Percentiles rank a stretch among this genome's conserved stretches.
Conservation (phyloP, 2,113 vertebrate species). For the Antigone vipio region DNA sequence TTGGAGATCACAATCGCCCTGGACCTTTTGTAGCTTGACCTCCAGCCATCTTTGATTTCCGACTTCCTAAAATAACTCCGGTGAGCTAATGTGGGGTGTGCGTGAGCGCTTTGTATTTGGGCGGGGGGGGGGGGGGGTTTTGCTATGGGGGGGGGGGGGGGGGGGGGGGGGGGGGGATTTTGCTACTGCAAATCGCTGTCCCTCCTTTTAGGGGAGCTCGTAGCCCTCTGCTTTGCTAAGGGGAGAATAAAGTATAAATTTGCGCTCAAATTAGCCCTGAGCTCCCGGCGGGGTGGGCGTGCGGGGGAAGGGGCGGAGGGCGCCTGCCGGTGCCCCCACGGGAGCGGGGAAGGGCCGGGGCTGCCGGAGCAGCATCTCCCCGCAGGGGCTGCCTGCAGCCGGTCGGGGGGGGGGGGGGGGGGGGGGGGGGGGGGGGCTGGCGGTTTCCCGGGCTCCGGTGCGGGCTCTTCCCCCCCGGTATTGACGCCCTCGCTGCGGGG, state of each 20-base stretch:
- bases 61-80: constrained; percentile 82
- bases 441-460: not conserved
- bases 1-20: constrained; percentile 69
- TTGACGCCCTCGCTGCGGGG: not conserved
- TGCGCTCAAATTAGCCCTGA: fast-evolving
- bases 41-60: constrained; percentile 87
- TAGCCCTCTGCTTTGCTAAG: fast-evolving
- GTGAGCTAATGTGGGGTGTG: constrained; percentile 61
- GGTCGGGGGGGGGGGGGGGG: not conserved
- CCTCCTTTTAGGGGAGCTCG: not conserved
- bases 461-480: not conserved
- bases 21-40: constrained; percentile 83
- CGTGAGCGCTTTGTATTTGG: constrained; percentile 9
- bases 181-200: not conserved
- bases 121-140: not conserved
- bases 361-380: not conserved
- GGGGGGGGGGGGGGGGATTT: not conserved
- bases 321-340: not conserved
- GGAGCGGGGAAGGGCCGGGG: not conserved
- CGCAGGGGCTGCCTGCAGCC: not conserved
- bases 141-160: not conserved
- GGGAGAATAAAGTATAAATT: not conserved
- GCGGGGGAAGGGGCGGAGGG: not conserved
- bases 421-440: not conserved
- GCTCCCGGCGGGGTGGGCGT: not conserved